phyloP scores from a whole-genome alignment of 1,140 invertebrate species.

The Diprion similis region DNA sequence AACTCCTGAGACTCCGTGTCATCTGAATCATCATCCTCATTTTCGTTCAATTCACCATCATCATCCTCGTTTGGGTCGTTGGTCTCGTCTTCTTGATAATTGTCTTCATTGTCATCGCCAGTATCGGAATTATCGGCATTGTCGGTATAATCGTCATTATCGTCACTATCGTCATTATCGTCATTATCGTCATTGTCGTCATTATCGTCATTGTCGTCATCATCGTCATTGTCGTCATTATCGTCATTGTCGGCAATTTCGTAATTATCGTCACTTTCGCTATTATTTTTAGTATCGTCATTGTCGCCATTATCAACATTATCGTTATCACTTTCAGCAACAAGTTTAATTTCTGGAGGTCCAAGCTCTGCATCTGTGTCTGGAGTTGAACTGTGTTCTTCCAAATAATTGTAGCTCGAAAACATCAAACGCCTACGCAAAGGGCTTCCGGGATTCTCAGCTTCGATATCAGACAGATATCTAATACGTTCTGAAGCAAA shows the following conservation, averaged over 20 bases:
- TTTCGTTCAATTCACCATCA: background rate
- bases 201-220: conserved; percentile 21
- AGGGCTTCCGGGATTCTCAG: background rate
- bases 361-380: background rate
- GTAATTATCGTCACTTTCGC: background rate
- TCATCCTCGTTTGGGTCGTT: background rate
- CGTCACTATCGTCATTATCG: conserved; percentile 14
- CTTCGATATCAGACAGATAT: background rate
- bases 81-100: conserved; percentile 2
- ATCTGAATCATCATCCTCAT: background rate
- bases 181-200: conserved; percentile 3
- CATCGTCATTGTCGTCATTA: conserved; percentile 11
- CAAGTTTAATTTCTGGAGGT: background rate
- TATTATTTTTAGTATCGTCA: background rate
- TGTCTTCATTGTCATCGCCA: conserved; percentile 24
- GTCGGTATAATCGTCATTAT: conserved; percentile 16
- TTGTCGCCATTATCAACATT: conserved; percentile 16
- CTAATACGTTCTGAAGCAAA: background rate
- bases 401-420: background rate
- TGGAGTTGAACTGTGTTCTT: background rate
- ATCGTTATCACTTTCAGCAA: conserved; percentile 10
- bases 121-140: background rate
- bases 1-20: background rate
- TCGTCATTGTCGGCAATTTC: background rate
- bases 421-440: background rate